Base-by-base conservation (phyloP, 92 coral and sea anemone species). In the Zoanthus sociatus region DNA sequence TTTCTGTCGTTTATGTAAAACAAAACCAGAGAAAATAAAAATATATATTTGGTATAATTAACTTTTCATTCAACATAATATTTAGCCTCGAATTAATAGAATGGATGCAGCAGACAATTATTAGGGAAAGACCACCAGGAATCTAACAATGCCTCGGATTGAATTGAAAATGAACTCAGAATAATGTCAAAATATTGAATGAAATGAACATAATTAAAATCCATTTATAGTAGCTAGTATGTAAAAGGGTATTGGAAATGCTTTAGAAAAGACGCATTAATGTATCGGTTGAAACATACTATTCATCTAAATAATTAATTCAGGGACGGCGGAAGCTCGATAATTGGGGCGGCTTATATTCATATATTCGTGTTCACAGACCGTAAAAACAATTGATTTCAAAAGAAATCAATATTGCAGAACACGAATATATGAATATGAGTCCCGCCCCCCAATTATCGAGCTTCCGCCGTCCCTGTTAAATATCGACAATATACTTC, bases 361-460 rank as follows among this genome's bases (percentile, higher is more conserved):
- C 87, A 84, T 84, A 84, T 84, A 84, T 70, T 84, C 87, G 67
- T 84, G 82, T 84, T 84, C 79, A 84, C 88, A 73, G 70, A 82
- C 75, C 75, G 76, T 82, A 82, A 82, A 82, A 82, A 82, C 74
- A 82, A 82, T 61, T 73, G 86, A 70, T 84, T 84, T 84, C 88
- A 84, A 84, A 84, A 71, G 88, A 84, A 84, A 83, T 68, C 77
- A 83, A 83, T 73, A 48, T 45, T 83, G 87, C 87, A 83, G 78
- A 83, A 84, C 88, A 84, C 50, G 88, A 72, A 47, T 84, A 71
- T 82, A 82, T 82, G 69, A 82, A 82, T 71, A 82, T 82, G 76
- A 82, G 74, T 73, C 86, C 86, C 54, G 46, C 66, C 69, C 78
- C 78, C 74, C 79, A 46, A 61, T 61, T 61, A 61, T 61, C 69